phyloP scores from a whole-genome alignment of 2,113 vertebrate species.

The Cromileptes altivelis region DNA sequence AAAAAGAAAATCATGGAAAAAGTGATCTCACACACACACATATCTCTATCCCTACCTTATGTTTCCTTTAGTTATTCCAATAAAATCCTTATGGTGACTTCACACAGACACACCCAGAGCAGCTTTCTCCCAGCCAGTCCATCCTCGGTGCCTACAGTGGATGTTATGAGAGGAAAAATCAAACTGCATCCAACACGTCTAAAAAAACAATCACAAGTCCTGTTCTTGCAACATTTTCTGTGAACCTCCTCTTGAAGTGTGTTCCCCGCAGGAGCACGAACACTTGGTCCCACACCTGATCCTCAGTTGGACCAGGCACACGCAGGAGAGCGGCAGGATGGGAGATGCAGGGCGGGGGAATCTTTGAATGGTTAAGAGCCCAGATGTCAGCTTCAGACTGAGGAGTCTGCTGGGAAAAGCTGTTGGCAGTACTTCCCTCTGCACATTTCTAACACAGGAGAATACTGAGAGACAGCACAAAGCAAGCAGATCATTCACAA shows the following conservation, averaged over 20 bases:
- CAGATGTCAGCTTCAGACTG: slow-evolving; percentile 42
- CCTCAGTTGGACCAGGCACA: slow-evolving; percentile 15
- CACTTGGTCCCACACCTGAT: slow-evolving; percentile 28
- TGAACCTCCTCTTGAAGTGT: slow-evolving; percentile 11
- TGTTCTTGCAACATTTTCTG: slow-evolving; percentile 8
- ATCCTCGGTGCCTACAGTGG: slow-evolving; percentile 33
- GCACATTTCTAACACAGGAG: background rate
- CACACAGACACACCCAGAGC: slow-evolving; percentile 30
- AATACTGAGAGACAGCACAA: slow-evolving; percentile 9
- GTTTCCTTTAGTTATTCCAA: slow-evolving; percentile 43
- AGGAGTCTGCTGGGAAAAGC: slow-evolving; percentile 39
- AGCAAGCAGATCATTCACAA: background rate
- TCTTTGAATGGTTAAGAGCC: slow-evolving; percentile 23
- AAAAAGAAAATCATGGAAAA: background rate
- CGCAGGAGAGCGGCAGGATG: slow-evolving; percentile 18
- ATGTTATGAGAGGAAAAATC: slow-evolving; percentile 7
- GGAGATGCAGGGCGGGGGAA: slow-evolving; percentile 25
- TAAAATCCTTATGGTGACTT: slow-evolving; percentile 39
- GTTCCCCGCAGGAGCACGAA: background rate
- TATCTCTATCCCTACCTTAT: slow-evolving; percentile 52
- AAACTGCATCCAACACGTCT: slow-evolving; percentile 1
- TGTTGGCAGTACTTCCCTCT: background rate
- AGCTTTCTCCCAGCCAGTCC: slow-evolving; percentile 31
- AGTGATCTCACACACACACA: slow-evolving; percentile 10
- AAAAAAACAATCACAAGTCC: background rate